phyloP scores from a whole-genome alignment of 2,888 invertebrate species.

The Melanotus villosus region DNA sequence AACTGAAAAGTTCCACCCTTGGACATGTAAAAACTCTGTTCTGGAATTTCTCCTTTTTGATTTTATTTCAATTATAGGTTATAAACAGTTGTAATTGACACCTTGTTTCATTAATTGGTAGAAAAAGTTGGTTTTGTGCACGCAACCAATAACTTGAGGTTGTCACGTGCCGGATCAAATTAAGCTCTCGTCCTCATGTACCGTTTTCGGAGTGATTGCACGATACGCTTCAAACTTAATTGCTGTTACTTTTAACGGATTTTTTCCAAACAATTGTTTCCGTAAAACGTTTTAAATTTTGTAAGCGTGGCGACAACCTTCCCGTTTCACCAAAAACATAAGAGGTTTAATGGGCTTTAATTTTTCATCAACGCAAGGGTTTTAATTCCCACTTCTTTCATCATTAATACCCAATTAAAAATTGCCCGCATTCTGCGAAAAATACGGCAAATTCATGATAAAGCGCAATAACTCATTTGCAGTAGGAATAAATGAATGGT shows the following conservation, averaged over 20 bases:
- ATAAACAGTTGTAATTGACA: not conserved
- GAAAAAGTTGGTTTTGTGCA: not conserved
- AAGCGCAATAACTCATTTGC: conserved; percentile 18
- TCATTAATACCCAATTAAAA: too few relatives aligned
- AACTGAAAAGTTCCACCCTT: too few relatives aligned
- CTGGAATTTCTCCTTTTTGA: too few relatives aligned
- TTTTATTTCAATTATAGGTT: too few relatives aligned
- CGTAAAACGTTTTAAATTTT: not conserved
- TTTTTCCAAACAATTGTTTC: not conserved
- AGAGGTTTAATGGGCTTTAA: too few relatives aligned
- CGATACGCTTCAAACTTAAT: not conserved
- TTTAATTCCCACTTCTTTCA: too few relatives aligned
- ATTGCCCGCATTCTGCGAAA: not conserved
- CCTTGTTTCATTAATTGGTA: not conserved
- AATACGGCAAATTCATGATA: not conserved
- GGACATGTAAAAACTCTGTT: too few relatives aligned
- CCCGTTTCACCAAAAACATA: too few relatives aligned
- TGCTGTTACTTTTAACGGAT: conserved; percentile 2
- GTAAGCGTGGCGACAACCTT: not conserved
- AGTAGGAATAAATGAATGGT: not conserved
- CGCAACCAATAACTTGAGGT: not conserved
- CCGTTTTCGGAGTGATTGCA: not conserved
- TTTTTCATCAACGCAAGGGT: too few relatives aligned
- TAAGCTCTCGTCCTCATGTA: not conserved
- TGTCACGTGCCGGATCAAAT: not conserved